Evolutionary conservation across 2,113 vertebrate species (phyloP).

Genomic region (Aegypius monachus): DNA sequence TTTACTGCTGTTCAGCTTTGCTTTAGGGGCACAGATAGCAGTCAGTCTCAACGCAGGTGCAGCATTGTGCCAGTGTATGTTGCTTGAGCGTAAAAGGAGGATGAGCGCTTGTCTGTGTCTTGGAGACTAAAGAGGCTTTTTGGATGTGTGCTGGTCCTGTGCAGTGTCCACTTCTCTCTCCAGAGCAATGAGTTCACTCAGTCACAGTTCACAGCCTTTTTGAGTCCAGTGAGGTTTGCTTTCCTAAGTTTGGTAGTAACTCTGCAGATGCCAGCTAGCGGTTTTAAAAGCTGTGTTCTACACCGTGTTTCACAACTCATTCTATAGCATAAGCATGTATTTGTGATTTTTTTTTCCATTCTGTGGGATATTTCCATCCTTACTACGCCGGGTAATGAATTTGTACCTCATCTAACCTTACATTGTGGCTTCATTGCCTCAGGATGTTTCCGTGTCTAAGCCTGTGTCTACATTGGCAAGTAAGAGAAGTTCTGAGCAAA

Average conservation of each 20-base stretch:
- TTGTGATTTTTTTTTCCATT: not conserved
- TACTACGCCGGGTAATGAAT: not conserved
- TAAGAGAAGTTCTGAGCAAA: not conserved
- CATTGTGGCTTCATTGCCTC: not conserved
- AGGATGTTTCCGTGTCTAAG: not conserved
- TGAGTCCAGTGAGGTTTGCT: not conserved
- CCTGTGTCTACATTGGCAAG: not conserved
- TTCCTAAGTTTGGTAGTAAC: not conserved
- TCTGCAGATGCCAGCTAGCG: not conserved
- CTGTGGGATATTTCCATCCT: not conserved
- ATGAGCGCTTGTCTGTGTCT: fast-evolving
- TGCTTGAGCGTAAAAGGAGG: not conserved
- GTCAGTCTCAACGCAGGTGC: fast-evolving
- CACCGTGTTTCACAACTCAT: not conserved
- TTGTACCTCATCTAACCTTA: not conserved
- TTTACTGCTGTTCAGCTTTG: too few species aligned
- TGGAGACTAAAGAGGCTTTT: fast-evolving
- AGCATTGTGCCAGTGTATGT: fast-evolving
- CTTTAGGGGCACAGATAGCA: not conserved
- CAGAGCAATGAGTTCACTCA: not conserved
- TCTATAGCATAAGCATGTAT: not conserved
- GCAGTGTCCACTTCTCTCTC: fast-evolving
- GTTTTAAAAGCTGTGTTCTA: not conserved
- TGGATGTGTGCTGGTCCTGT: not conserved
- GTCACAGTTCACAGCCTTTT: not conserved